Base-by-base conservation (phyloP, 2,797 vertebrate species). In the Cyprinodon diabolis region DNA sequence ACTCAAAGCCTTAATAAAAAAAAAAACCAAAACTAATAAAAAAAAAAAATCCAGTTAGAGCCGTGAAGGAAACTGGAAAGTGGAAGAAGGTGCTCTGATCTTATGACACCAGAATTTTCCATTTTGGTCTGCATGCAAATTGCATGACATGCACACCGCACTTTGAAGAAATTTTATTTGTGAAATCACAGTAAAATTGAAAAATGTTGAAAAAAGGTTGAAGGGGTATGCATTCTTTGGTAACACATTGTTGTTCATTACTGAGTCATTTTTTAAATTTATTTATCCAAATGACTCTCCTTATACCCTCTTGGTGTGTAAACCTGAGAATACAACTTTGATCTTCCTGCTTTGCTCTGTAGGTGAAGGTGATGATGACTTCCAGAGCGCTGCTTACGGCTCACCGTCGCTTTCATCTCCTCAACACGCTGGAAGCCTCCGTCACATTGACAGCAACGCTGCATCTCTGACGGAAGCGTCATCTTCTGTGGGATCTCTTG, bases 361-460 rank as follows among this genome's bases (percentile, higher is more conserved):
- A 72, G 74, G 72, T 75, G 14, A 80, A 91, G 93, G 91, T 51
- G 93, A 94, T 48, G 93, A 94, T 0, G 92, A 94, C 0, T 94
- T 90, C 80, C 91, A 93, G 85, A 94, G 93, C 12, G 91, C 92
- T 43, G 89, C 81, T 19, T 93, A 90, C 2, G 91, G 92, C 65
- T 92, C 93, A 7, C 91, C 90, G 7, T 73, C 92, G 0, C 85
- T 73, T 37, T 93, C 93, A 9, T 93, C 93, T 37, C 91, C 91
- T 1, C 76, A 49, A 66, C 83, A 75, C 70, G 68, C 73, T 25
- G 88, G 78, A 60, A 93, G 92, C 69, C 81, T 94, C 10, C 90
- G 75, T 23, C 93, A 93, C 79, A 87, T 92, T 4, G 91, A 93
- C 83, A 94, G 93, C 80, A 88, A 91, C 0, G 68, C 82, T 2